A percentile compares a stretch with the other conserved stretches of the same genome.
Evolutionary conservation across 2,888 invertebrate genomes (phyloP).

Genomic region (Pristionchus entomophagus): DNA sequence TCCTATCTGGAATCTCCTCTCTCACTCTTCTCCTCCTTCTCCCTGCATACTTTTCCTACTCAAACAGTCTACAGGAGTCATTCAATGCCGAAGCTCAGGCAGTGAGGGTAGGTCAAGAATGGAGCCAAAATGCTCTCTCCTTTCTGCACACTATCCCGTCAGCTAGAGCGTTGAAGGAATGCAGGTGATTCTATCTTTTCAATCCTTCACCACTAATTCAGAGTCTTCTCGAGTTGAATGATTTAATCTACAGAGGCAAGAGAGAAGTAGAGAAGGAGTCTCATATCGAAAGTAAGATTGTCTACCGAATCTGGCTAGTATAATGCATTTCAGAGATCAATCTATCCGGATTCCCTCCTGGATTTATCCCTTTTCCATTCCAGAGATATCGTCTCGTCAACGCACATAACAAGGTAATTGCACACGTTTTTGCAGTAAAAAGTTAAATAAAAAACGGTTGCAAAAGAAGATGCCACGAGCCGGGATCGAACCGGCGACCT

Average conservation of each 20-base stretch:
- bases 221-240: conserved; percentile 1
- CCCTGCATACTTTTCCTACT: conserved; percentile 22
- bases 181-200: no score
- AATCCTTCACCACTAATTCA: neutral
- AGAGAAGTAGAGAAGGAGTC: conserved; percentile 18
- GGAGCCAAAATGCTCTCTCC: no score
- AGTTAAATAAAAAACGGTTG: neutral
- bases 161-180: no score
- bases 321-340: neutral
- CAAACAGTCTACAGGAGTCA: neutral
- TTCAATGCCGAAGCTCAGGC: neutral
- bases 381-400: conserved; percentile 31
- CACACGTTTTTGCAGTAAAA: neutral
- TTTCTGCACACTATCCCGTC: no score
- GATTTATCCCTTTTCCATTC: conserved; percentile 45
- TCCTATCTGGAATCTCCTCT: conserved; percentile 10
- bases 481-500: conserved; percentile 75
- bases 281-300: neutral
- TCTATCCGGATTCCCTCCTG: conserved; percentile 38
- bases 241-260: neutral
- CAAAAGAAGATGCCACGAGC: conserved; percentile 62
- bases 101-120: neutral
- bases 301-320: neutral
- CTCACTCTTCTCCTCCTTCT: conserved; percentile 20
- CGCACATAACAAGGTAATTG: neutral